Percentiles rank a stretch among this genome's conserved stretches.
Conservation (phyloP, 2,797 vertebrate species). For the Vireo griseus region DNA sequence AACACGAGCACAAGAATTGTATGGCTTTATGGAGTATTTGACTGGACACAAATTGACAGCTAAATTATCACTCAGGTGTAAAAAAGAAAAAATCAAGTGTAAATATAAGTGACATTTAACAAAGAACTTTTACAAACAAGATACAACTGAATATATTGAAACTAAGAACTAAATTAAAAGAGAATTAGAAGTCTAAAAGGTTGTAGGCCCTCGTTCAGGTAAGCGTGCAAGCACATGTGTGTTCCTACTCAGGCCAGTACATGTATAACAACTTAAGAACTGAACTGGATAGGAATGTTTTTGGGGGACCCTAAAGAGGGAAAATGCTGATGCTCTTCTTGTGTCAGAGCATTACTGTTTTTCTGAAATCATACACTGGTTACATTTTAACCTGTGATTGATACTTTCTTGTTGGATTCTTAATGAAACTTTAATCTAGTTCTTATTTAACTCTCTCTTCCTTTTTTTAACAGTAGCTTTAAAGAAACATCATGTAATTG, state of each 20-base stretch:
- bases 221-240: slow-evolving; percentile 24
- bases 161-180: slow-evolving; percentile 72
- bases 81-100: slow-evolving; percentile 64
- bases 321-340: slow-evolving; percentile 44
- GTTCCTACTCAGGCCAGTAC: slow-evolving; percentile 39
- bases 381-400: slow-evolving; percentile 40
- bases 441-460: slow-evolving; percentile 56
- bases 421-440: slow-evolving; percentile 64
- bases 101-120: slow-evolving; percentile 78
- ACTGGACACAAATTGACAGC: slow-evolving; percentile 74
- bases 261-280: neutral
- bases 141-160: slow-evolving; percentile 67
- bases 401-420: slow-evolving; percentile 50
- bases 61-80: slow-evolving; percentile 81
- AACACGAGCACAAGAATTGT: slow-evolving; percentile 59
- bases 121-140: slow-evolving; percentile 73
- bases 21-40: slow-evolving; percentile 72
- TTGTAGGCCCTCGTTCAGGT: slow-evolving; percentile 58
- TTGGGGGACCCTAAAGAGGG: slow-evolving; percentile 23
- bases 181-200: slow-evolving; percentile 57
- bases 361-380: slow-evolving; percentile 40
- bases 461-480: slow-evolving; percentile 62
- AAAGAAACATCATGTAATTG: slow-evolving; percentile 37
- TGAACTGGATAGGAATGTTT: slow-evolving; percentile 39
- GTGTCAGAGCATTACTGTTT: slow-evolving; percentile 50